Conservation (phyloP, 1,140 invertebrate genomes). For the Plectrocnemia conspersa region DNA sequence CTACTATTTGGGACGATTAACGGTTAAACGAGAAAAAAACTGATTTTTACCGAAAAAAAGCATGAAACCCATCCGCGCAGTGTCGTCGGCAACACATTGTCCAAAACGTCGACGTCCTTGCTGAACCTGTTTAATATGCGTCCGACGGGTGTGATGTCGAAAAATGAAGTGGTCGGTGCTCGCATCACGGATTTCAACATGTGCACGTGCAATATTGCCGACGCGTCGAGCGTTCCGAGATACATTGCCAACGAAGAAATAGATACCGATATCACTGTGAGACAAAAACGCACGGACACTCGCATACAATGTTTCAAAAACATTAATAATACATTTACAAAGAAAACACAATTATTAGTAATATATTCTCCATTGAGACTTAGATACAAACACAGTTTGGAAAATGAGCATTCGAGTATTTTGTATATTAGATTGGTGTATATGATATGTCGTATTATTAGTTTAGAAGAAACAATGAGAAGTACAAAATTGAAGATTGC, state of each 20-base stretch:
- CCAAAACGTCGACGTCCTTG: slow-evolving; percentile 77
- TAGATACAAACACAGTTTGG: no score
- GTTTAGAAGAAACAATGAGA: no score
- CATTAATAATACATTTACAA: neutral
- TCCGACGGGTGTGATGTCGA: slow-evolving; percentile 81
- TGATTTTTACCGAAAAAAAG: slow-evolving; percentile 62
- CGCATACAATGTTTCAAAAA: slow-evolving; percentile 1
- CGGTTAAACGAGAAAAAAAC: no score
- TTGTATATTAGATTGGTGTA: no score
- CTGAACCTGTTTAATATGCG: slow-evolving; percentile 81
- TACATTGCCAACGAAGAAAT: slow-evolving; percentile 63
- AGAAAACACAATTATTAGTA: neutral
- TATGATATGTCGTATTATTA: no score
- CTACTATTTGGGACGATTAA: no score
- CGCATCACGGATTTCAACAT: slow-evolving; percentile 67
- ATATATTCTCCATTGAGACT: slow-evolving; percentile 4
- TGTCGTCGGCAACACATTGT: slow-evolving; percentile 69
- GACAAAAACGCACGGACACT: slow-evolving; percentile 36
- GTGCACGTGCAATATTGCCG: slow-evolving; percentile 60
- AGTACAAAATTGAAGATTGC: no score
- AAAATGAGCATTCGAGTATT: no score
- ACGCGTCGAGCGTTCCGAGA: slow-evolving; percentile 66
- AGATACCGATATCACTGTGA: slow-evolving; percentile 64
- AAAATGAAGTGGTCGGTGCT: slow-evolving; percentile 70
- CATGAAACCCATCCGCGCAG: slow-evolving; percentile 65